Evolutionary conservation across 1,140 invertebrate species (phyloP).

Genomic region (Delia radicum): DNA sequence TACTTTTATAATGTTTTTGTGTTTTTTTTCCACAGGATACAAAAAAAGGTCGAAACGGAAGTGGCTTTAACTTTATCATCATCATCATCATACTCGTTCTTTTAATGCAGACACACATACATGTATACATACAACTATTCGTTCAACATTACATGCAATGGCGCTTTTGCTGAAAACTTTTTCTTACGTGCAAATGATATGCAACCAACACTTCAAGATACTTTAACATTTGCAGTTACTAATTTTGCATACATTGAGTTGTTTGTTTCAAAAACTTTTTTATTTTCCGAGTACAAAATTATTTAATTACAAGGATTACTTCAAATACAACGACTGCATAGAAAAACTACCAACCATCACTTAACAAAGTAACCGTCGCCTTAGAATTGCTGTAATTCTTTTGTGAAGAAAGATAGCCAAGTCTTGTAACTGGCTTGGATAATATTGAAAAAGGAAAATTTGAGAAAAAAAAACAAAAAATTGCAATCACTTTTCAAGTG

Average conservation of each 20-base stretch:
- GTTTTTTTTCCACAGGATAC: not conserved
- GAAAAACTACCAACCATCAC: not conserved
- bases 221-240: not conserved
- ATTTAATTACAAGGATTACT: constrained; percentile 2
- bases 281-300: not conserved
- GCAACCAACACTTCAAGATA: not conserved
- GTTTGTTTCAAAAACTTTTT: not conserved
- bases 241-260: constrained; percentile 1
- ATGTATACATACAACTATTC: not conserved
- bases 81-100: not conserved
- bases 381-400: not conserved
- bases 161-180: not conserved
- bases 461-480: no score
- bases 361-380: not conserved
- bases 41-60: not conserved
- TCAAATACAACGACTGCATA: not conserved
- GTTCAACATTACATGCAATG: not conserved
- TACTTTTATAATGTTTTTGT: no score
- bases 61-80: not conserved
- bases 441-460: no score
- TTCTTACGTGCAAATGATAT: not conserved
- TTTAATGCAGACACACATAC: not conserved
- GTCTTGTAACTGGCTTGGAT: no score
- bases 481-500: no score
- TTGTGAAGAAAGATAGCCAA: no score